Evolutionary conservation across 2,113 vertebrate genomes (phyloP).

Genomic region (Mormoops blainvillei): DNA sequence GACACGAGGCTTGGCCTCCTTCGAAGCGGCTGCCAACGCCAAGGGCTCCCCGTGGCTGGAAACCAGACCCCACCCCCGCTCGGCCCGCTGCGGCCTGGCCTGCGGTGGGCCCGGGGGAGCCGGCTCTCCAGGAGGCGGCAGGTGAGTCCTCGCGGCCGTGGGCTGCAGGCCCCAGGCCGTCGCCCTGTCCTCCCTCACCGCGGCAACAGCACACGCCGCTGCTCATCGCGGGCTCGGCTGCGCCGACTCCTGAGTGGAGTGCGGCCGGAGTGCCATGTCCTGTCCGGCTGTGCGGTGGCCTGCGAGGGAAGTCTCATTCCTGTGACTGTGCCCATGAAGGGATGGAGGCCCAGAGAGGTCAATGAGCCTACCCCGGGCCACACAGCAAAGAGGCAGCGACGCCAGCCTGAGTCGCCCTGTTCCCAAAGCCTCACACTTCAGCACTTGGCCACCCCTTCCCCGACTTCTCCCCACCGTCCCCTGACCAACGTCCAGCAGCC

Average conservation of each 20-base stretch:
- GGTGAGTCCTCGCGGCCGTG: not conserved
- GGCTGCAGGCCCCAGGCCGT: rapidly evolving
- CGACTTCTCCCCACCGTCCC: not conserved
- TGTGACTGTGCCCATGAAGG: not conserved
- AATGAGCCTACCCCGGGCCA: not conserved
- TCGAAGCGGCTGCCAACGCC: rapidly evolving
- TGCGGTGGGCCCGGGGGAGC: rapidly evolving
- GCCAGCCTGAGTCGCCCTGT: rapidly evolving
- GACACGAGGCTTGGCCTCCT: rapidly evolving
- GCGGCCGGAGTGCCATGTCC: rapidly evolving
- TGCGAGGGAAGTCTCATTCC: rapidly evolving
- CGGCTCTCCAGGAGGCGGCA: rapidly evolving
- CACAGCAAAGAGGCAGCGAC: not conserved
- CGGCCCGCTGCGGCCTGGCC: no score
- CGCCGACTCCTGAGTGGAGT: rapidly evolving
- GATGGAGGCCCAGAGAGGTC: not conserved
- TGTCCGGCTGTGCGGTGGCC: rapidly evolving
- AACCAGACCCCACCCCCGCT: no score
- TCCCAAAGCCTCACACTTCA: not conserved
- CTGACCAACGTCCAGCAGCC: not conserved
- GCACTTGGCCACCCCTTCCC: not conserved
- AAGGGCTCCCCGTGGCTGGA: not conserved
- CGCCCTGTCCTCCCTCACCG: rapidly evolving
- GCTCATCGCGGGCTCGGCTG: rapidly evolving
- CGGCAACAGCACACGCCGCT: rapidly evolving